Evolutionary conservation across 1,140 invertebrate genomes (phyloP).

Genomic region (Drosophila gunungcola): DNA sequence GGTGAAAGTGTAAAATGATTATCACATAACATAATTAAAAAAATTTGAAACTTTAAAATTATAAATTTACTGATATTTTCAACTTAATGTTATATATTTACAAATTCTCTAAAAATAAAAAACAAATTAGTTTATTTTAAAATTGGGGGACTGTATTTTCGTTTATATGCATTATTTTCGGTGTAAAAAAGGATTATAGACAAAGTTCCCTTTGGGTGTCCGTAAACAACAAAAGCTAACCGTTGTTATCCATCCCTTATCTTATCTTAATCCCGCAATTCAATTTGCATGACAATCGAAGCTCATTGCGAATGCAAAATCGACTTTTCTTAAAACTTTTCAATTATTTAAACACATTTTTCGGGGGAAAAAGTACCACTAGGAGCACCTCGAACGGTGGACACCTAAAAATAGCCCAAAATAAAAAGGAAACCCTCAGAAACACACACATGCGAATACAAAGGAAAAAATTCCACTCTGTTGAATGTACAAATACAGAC

Average conservation of each 20-base stretch:
- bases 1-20: neutral
- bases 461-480: conserved; percentile 61
- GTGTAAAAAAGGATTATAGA: conserved; percentile 10
- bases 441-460: conserved; percentile 8
- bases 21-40: neutral
- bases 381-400: conserved; percentile 14
- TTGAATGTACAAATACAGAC: conserved; percentile 61
- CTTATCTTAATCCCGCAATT: conserved; percentile 36
- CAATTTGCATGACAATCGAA: conserved; percentile 46
- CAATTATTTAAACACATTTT: conserved; percentile 55
- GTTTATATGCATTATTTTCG: neutral
- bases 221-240: conserved; percentile 6
- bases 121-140: too few relatives aligned
- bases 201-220: neutral
- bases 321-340: conserved; percentile 48
- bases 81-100: too few relatives aligned
- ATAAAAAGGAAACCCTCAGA: conserved; percentile 41
- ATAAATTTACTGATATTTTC: too few relatives aligned
- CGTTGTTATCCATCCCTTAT: neutral
- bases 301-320: conserved; percentile 46
- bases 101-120: too few relatives aligned
- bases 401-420: conserved; percentile 60
- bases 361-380: neutral
- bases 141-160: too few relatives aligned
- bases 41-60: neutral